Percentiles rank a stretch among this genome's conserved stretches.
phyloP scores from a whole-genome alignment of 1,140 invertebrate species.

The Conus betulinus region DNA sequence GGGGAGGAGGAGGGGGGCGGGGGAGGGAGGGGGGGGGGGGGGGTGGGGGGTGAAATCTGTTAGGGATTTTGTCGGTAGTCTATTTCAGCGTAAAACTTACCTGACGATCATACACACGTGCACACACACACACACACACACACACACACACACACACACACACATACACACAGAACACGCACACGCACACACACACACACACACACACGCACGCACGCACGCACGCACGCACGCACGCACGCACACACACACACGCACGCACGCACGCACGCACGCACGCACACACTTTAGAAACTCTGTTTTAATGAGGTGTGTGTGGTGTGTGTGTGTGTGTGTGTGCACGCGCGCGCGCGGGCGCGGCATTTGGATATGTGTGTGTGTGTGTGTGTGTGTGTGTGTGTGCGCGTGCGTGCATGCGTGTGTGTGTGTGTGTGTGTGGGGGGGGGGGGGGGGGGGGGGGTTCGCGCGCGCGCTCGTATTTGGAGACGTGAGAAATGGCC shows the following conservation, averaged over 20 bases:
- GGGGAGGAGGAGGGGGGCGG: too few relatives aligned
- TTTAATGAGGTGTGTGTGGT: not conserved
- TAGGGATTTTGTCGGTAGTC: not conserved
- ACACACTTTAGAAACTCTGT: not conserved
- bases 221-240: slow-evolving; percentile 7
- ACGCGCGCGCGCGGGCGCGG: too few relatives aligned
- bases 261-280: not conserved
- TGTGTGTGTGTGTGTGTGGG: too few relatives aligned
- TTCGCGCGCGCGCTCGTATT: too few relatives aligned
- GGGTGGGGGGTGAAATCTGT: too few relatives aligned
- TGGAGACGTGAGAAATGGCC: too few relatives aligned
- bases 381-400: not conserved
- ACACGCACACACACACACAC: slow-evolving; percentile 9
- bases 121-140: slow-evolving; percentile 25
- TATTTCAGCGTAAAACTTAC: too few relatives aligned
- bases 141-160: slow-evolving; percentile 22
- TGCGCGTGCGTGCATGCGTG: not conserved
- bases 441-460: too few relatives aligned
- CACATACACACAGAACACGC: slow-evolving; percentile 16
- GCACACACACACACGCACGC: not conserved
- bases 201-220: not conserved
- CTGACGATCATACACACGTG: not conserved
- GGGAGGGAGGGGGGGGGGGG: too few relatives aligned
- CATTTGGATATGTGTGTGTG: not conserved
- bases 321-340: not conserved